Base-by-base conservation (phyloP, 2,888 invertebrate species). In the Drosophila macrospina region DNA sequence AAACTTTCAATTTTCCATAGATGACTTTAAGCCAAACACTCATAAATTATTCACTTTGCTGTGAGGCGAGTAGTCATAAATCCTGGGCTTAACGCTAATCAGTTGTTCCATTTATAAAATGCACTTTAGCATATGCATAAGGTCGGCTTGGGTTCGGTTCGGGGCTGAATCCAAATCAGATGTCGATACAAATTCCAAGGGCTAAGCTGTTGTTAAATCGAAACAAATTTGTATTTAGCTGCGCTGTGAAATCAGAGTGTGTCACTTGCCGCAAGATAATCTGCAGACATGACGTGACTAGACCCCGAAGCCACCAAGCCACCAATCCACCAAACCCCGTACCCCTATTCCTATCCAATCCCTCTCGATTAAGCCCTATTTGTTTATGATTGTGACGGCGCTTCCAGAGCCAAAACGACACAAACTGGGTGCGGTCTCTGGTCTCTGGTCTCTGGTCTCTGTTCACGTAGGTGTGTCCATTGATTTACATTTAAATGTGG, bases 401-500 rank as follows among this genome's bases (percentile, higher is more conserved):
- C 85, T 84, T 74, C 70, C 70, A 76, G 55, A 66, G 56, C 52
- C 34, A 47, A 50, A 47, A 16, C 30, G 15, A 37, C 24, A 48
- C 26, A 55, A 48, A 42, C 60, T 67, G 66, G 81, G 86, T 61
- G 88, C 59, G 81, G 83, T 65, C 61, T 42, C 39, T 54, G 60
- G 34, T 47, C 56, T 42, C 39, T 54, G 60, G 34, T 47, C 56
- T n/a, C n/a, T n/a, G 81, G 83, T 65, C 61, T 42, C 39, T 54
- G 60, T 37, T 47, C 56, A 59, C 42, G 66, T 78, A 83, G 84
- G 84, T 86, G 65, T 70, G 80, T 30, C 66, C 54, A 74, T 81
- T 69, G 86, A 81, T 78, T 87, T 86, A 83, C 76, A 82, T 87
- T 86, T 78, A 71, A 81, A 84, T 78, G 69, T 63, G 26, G 32